phyloP scores from a whole-genome alignment of 2,888 invertebrate species.

The Timandra comae region DNA sequence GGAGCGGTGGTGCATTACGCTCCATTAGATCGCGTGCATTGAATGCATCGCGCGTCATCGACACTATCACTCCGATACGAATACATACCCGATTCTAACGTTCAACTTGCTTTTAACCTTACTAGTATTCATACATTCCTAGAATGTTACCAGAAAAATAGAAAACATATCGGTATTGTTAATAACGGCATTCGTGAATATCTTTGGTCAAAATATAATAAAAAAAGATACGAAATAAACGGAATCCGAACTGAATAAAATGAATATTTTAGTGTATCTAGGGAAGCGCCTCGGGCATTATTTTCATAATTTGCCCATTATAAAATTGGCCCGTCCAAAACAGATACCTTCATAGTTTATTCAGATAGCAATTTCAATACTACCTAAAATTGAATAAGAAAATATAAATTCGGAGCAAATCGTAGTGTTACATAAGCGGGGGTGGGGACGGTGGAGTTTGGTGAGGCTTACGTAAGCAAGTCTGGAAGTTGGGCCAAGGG shows the following conservation, averaged over 20 bases:
- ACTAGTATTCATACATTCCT: no score
- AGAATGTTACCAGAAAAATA: no score
- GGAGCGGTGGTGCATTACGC: slow-evolving; percentile 33
- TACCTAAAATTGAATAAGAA: slow-evolving; percentile 38
- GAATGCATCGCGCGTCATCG: slow-evolving; percentile 10
- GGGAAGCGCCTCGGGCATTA: slow-evolving; percentile 9
- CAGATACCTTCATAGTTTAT: slow-evolving; percentile 23
- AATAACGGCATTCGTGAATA: no score
- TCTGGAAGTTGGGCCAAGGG: slow-evolving; percentile 39
- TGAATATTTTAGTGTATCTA: slow-evolving; percentile 2
- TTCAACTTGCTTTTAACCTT: no score
- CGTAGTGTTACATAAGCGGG: slow-evolving; percentile 66
- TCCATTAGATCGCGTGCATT: slow-evolving; percentile 27
- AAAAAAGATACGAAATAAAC: no score
- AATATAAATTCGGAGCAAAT: slow-evolving; percentile 44
- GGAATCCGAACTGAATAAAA: no score
- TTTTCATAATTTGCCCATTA: slow-evolving; percentile 11
- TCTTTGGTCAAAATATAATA: no score
- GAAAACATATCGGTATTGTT: no score
- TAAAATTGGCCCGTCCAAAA: slow-evolving; percentile 17
- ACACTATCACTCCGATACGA: slow-evolving; percentile 11
- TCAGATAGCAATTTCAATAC: slow-evolving; percentile 37
- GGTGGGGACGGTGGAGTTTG: slow-evolving; percentile 44
- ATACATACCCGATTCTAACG: no score
- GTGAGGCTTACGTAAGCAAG: slow-evolving; percentile 65